phyloP scores from a whole-genome alignment of 1,140 invertebrate species.

The Batillaria attramentaria region DNA sequence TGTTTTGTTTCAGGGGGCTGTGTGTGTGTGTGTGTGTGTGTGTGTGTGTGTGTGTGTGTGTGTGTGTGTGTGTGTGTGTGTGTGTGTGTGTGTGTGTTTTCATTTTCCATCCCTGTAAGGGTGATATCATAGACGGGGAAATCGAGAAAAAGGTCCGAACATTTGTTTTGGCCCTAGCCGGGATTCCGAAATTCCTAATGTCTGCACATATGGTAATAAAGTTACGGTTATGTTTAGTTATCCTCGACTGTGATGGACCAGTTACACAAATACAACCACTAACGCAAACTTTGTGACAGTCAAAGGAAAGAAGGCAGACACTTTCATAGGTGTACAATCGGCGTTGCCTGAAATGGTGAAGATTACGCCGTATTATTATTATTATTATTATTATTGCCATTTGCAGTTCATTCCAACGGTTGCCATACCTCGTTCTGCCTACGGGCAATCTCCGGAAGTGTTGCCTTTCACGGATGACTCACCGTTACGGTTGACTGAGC shows the following conservation, averaged over 20 bases:
- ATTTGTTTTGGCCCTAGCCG: too few relatives aligned
- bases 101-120: not conserved
- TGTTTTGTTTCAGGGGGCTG: too few relatives aligned
- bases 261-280: too few relatives aligned
- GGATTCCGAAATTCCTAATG: too few relatives aligned
- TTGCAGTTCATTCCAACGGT: not conserved
- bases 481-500: not conserved
- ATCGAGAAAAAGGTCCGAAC: too few relatives aligned
- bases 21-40: constrained; percentile 18
- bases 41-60: constrained; percentile 11
- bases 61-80: not conserved
- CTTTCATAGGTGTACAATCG: too few relatives aligned
- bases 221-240: too few relatives aligned
- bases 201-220: too few relatives aligned
- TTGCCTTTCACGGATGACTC: not conserved
- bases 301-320: too few relatives aligned
- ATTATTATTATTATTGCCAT: not conserved
- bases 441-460: not conserved
- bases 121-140: too few relatives aligned
- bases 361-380: not conserved
- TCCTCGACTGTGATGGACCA: too few relatives aligned
- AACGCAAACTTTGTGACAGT: too few relatives aligned
- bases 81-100: not conserved
- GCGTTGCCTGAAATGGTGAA: not conserved
- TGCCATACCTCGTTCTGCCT: not conserved